Percentiles rank a stretch among this genome's conserved stretches.
phyloP scores from a whole-genome alignment of 2,888 invertebrate species.

The Pristionchus entomophagus region DNA sequence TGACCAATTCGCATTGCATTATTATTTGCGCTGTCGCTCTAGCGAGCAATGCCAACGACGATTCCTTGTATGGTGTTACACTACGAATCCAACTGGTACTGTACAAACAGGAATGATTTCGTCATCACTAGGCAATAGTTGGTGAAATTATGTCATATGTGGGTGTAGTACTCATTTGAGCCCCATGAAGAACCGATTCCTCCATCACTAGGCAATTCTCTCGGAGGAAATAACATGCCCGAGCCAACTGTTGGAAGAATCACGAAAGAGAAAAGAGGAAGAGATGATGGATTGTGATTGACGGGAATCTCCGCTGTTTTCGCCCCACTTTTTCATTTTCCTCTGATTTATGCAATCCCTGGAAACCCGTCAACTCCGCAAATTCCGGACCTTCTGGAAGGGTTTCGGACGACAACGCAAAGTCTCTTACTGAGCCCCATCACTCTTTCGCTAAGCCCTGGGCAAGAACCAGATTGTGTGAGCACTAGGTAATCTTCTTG shows the following conservation, averaged over 20 bases:
- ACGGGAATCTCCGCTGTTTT: not conserved
- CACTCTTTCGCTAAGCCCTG: not conserved
- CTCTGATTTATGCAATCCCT: not conserved
- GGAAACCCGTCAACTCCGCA: not conserved
- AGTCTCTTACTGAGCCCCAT: not conserved
- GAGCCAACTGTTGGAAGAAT: slow-evolving; percentile 25
- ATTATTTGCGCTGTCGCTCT: slow-evolving; percentile 5
- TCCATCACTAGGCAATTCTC: not conserved
- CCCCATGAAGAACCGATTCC: not conserved
- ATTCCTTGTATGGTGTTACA: too few relatives aligned
- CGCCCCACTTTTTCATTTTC: not conserved
- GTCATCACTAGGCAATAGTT: too few relatives aligned
- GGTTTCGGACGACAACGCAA: not conserved
- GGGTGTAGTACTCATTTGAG: too few relatives aligned
- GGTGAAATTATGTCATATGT: too few relatives aligned
- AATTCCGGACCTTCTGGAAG: not conserved
- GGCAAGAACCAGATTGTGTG: not conserved
- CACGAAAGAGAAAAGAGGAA: not conserved
- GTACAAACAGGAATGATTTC: too few relatives aligned
- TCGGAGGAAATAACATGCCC: too few relatives aligned
- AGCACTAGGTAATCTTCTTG: not conserved
- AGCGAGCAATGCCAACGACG: not conserved
- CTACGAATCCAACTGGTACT: too few relatives aligned
- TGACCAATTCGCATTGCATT: slow-evolving; percentile 30
- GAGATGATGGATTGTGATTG: slow-evolving; percentile 30